Base-by-base conservation (phyloP, 1,140 invertebrate species). In the Drosophila tropicalis region DNA sequence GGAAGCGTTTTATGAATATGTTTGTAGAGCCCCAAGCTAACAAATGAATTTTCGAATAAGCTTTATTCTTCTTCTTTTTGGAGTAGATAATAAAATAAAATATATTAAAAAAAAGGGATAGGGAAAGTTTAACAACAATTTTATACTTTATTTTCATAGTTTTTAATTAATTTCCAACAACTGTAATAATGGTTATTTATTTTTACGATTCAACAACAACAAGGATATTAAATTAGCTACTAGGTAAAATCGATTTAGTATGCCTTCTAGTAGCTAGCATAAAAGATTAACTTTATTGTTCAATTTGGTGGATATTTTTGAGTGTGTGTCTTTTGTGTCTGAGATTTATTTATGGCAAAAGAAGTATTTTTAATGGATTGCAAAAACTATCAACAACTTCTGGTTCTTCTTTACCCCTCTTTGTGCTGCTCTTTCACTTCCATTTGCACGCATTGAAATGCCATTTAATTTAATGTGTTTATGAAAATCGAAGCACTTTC, bases 401-500 rank as follows among this genome's bases (percentile, higher is more conserved):
- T 70, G n/a, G n/a, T n/a, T n/a, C n/a, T n/a, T 47, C 1, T 29
- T n/a, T n/a, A 12, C 1, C 4, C 41, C 5, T 56, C 9, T n/a
- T 13, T 41, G 7, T 15, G 17, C 58, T 62, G 12, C 3, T 44
- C 12, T 29, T 5, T 19, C 17, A 7, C 25, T 39, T 51, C 44
- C 17, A 51, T 51, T 44, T 63, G 32, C 25, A 47, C 9, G 29
- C 72, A 74, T 77, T 73, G 71, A 82, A 90, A 74, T 82, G 78
- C 89, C 86, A 91, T 91, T 91, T 91, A 91, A 85, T 91, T 91
- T 91, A 91, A 91, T 91, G 89, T 89, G 81, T 85, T 91, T 91
- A 91, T 91, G 83, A 91, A 76, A 81, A 86, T 67, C 76, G 56
- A 60, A 70, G 74, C 83, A 86, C 70, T 76, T 70, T 67, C 61